Evolutionary conservation across 92 coral and sea anemone genomes (phyloP), one percentile per base, ranked within the genome.

Genomic region (Palythoa caribaeorum): DNA sequence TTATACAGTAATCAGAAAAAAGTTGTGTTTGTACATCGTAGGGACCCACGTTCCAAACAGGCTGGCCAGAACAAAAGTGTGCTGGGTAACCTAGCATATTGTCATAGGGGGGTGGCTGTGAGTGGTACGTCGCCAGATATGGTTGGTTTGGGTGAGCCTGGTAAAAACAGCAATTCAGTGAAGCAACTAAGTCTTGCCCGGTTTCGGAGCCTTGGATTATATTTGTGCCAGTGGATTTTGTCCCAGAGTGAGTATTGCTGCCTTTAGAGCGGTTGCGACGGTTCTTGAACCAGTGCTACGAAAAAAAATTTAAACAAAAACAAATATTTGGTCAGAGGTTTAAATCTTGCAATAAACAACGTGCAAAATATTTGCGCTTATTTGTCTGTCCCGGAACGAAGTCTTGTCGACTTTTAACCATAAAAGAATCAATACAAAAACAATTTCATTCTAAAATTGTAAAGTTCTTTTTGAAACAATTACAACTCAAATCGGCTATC

Each of bases 221-320:
- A 36, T 36, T 59, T 55, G 9, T 77, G 1, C 13, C 12, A 5
- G 48, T 3, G 21, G 50, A 21, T 14, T 3, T 37, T 53, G 9
- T 15, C 16, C 50, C 48, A 52, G 47, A 36, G 39, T 77, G 48
- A 8, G 50, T 15, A 36, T 15, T 54, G 83, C 48, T 53, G 20
- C 62, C 48, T 19, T 52, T 77, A 69, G 39, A 35, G 69, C 83
- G 83, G 21, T 47, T 35, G 15, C 83, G 69, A 28, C 83, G 66
- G 38, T 77, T 77, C 83, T 77, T 77, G 50, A 77, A 77, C 83
- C 83, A 77, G 17, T 77, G 83, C 83, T 77, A 68, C 2, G 6
- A 77, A 37, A 54, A 38, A 0, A 5, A 44, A 44, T 2, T 2
- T 0, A 2, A 44, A 44, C 5, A 0, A 44, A 44, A 44, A 44